Conservation (phyloP, 2,113 vertebrate genomes). For the Rhagologus leucostigma region DNA sequence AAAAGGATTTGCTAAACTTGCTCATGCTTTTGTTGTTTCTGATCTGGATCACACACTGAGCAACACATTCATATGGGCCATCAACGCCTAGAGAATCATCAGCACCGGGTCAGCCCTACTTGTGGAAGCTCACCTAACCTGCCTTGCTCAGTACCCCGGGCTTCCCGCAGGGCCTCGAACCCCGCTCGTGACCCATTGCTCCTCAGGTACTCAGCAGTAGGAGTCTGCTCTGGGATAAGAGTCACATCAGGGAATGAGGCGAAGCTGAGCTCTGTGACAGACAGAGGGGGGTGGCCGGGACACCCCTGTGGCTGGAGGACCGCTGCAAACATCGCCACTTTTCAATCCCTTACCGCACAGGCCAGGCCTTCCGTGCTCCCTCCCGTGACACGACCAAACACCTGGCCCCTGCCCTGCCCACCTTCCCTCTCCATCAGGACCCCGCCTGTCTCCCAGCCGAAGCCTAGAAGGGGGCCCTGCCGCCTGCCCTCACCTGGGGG, state of each 20-base stretch:
- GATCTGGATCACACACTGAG: background rate
- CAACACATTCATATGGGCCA: accelerated
- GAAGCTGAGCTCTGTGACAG: background rate
- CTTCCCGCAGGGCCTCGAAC: background rate
- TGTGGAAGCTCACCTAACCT: background rate
- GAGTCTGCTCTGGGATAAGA: background rate
- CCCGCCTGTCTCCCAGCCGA: background rate
- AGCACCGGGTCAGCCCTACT: accelerated
- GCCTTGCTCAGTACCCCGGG: accelerated
- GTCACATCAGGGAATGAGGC: accelerated
- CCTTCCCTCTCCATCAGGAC: background rate
- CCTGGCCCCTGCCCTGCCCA: background rate
- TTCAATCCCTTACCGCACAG: background rate
- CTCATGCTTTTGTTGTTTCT: background rate
- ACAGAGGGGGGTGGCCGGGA: background rate
- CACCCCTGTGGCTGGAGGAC: accelerated
- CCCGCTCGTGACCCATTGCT: accelerated
- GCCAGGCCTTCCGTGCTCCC: background rate
- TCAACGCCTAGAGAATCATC: accelerated
- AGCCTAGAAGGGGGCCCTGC: background rate
- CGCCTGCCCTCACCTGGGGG: background rate
- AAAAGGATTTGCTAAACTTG: background rate
- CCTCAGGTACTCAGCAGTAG: accelerated
- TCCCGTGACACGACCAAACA: background rate
- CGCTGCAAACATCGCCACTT: accelerated